A percentile compares a stretch with the other conserved stretches of the same genome.
These are phyloP conservation scores for Squalus acanthias DNA, from an alignment of 2,797 vertebrate genomes.

Conservation along the genomic window DNA sequence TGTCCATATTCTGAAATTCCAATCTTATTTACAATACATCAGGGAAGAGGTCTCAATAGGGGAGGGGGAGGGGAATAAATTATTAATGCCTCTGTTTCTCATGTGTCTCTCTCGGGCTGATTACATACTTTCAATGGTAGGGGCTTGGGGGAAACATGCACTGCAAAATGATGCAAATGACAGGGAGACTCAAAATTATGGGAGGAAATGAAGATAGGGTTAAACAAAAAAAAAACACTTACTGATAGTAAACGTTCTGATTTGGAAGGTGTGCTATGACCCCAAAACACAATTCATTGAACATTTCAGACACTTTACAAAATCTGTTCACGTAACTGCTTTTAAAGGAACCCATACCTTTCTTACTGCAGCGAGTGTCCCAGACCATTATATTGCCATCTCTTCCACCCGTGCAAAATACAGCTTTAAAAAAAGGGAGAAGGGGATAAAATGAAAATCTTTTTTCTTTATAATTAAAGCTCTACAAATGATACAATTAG, in stretches of 20 bases:
- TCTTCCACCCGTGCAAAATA: constrained; percentile 90
- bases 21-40: neutral
- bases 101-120: neutral
- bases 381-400: constrained; percentile 97
- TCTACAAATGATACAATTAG: neutral
- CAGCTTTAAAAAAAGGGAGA: constrained; percentile 58
- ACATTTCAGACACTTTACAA: neutral
- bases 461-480: neutral
- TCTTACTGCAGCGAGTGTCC: constrained; percentile 94
- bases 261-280: too few species aligned
- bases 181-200: neutral
- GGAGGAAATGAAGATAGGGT: neutral
- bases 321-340: neutral
- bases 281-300: neutral
- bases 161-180: neutral
- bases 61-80: neutral
- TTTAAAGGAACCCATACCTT: constrained; percentile 63
- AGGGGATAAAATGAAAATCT: neutral
- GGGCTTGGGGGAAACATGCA: neutral
- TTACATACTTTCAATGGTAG: neutral
- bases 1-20: neutral
- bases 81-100: neutral
- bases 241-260: neutral
- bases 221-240: neutral
- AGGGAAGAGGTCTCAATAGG: neutral